Percentiles rank a stretch among this genome's conserved stretches.
These are phyloP conservation scores for Tanytarsus gracilentus DNA, from an alignment of 2,888 invertebrate species.

Conservation along the genomic window DNA sequence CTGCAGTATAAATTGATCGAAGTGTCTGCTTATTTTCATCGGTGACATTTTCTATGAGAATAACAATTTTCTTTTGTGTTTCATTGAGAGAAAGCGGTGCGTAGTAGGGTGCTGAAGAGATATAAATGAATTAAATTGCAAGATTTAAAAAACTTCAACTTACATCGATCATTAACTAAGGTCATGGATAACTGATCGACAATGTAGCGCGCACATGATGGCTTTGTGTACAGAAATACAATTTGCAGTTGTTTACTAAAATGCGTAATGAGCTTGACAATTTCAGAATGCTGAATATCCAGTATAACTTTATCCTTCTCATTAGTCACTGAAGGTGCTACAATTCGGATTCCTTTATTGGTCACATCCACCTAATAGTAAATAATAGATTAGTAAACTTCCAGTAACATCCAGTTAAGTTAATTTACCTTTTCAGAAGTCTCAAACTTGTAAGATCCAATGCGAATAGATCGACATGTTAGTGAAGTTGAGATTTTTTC, in stretches of 20 bases:
- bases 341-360: constrained; percentile 51
- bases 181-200: constrained; percentile 61
- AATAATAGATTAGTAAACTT: constrained; percentile 29
- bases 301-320: constrained; percentile 47
- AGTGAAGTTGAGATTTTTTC: constrained; percentile 50
- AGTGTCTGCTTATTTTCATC: constrained; percentile 58
- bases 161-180: constrained; percentile 40
- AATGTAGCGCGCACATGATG: constrained; percentile 58
- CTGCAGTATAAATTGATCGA: constrained; percentile 51
- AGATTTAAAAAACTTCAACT: constrained; percentile 33
- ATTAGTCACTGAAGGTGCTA: constrained; percentile 49
- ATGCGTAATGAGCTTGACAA: constrained; percentile 67
- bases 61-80: constrained; percentile 62
- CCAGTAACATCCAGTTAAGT: constrained; percentile 17
- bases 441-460: constrained; percentile 75
- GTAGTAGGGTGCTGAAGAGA: constrained; percentile 47
- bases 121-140: constrained; percentile 17
- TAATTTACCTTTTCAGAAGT: constrained; percentile 61
- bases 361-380: constrained; percentile 49
- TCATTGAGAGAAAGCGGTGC: constrained; percentile 56
- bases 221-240: constrained; percentile 68
- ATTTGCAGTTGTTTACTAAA: constrained; percentile 69
- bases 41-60: constrained; percentile 59
- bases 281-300: constrained; percentile 57
- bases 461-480: constrained; percentile 66